Base-by-base conservation (phyloP, 2,113 vertebrate genomes). In the Notothenia rossii region DNA sequence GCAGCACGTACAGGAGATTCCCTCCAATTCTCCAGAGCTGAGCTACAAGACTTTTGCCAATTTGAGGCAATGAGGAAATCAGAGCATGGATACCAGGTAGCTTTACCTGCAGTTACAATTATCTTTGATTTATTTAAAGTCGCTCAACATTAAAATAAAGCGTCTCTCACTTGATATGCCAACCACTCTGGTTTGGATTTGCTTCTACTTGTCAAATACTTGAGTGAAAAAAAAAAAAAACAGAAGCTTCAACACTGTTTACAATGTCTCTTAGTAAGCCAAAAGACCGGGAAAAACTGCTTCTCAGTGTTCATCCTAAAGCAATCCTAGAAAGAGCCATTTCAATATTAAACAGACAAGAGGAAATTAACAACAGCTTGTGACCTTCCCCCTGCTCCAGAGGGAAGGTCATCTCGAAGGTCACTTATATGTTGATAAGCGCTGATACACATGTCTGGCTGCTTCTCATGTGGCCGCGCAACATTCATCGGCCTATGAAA, bases 191-290 rank as follows among this genome's bases (percentile, higher is more conserved):
- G 85, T 92, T 92, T 83, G 71, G 77, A 86, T 81, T 70, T 64
- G 75, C 85, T 78, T 88, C 87, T 83, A 67, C 46, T 72, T 64
- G 85, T 87, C 75, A 67, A 85, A 88, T 63, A 89, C 79, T 87
- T 71, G n/a, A 83, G 77, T 73, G 72, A 84, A 65, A 71, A 85
- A 63, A 70, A 87, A 92, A 65, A 70, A 89, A 92, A 87, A 93
- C 92, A 84, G 91, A 86, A 91, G 88, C 89, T 80, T 91, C 71
- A 94, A 94, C 90, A 94, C 94, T 92, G 90, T 91, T 93, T 87
- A 89, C 67, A 68, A 82, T 13, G 73, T 77, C 17, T 71, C 54
- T 75, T 78, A 65, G 72, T 36, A 58, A 90, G 67, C 64, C 48
- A 69, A 75, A 79, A 87, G 46, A 70, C 5, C 8, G 67, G 17